phyloP scores from a whole-genome alignment of 2,888 invertebrate genomes.

The Xiphydria camelus region DNA sequence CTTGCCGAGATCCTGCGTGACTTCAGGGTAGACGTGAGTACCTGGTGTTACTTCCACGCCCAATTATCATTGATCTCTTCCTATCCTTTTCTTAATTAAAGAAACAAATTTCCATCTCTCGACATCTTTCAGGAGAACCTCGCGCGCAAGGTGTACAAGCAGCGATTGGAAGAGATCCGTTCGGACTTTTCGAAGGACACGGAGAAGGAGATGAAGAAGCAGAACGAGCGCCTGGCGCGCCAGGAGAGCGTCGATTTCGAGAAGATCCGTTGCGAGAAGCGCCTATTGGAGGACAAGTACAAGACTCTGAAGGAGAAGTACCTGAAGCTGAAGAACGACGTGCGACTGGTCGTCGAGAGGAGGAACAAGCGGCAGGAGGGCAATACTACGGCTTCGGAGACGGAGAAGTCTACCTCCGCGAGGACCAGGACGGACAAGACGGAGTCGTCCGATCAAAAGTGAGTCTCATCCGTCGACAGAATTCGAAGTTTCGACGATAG shows the following conservation, averaged over 20 bases:
- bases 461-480: too few species aligned
- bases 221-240: constrained; percentile 38
- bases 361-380: constrained; percentile 64
- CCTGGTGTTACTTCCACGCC: constrained; percentile 1
- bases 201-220: constrained; percentile 58
- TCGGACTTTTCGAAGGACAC: constrained; percentile 65
- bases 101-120: constrained; percentile 12
- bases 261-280: constrained; percentile 70
- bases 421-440: constrained; percentile 65
- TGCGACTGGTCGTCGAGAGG: constrained; percentile 76
- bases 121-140: constrained; percentile 69
- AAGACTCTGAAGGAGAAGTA: constrained; percentile 81
- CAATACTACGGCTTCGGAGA: constrained; percentile 74
- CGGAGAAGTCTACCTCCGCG: constrained; percentile 74
- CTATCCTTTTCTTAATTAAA: too few species aligned
- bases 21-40: constrained; percentile 66
- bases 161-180: constrained; percentile 67
- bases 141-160: constrained; percentile 70
- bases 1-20: constrained; percentile 56
- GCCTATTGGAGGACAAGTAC: constrained; percentile 78
- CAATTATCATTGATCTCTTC: not conserved
- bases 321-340: constrained; percentile 76
- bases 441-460: constrained; percentile 56
- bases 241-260: constrained; percentile 61
- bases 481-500: too few species aligned